Evolutionary conservation across 2,113 vertebrate genomes (phyloP).

Genomic region (Narcine bancroftii): DNA sequence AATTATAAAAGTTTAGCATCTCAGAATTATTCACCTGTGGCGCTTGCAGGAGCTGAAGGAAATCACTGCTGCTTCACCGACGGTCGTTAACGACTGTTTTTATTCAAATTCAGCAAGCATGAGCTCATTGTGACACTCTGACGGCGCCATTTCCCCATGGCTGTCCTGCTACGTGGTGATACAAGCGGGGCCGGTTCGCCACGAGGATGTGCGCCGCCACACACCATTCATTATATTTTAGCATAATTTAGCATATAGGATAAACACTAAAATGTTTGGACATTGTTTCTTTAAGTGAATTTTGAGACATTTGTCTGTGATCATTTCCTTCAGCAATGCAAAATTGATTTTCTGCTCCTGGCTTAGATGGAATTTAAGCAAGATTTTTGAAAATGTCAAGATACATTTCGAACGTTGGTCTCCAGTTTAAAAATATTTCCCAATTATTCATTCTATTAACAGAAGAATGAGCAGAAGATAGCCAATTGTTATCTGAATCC

Average conservation of each 20-base stretch:
- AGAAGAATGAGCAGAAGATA: not conserved
- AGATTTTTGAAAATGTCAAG: conserved; percentile 56
- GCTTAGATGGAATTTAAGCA: conserved; percentile 45
- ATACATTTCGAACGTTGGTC: conserved; percentile 50
- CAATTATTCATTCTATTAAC: conserved; percentile 37
- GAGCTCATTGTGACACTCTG: too few relatives aligned
- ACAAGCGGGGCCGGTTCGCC: too few relatives aligned
- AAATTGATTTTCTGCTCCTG: conserved; percentile 7
- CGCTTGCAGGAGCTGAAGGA: too few relatives aligned
- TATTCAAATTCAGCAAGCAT: too few relatives aligned
- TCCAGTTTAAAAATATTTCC: conserved; percentile 47
- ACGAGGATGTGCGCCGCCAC: too few relatives aligned
- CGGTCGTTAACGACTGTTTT: too few relatives aligned
- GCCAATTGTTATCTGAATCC: not conserved
- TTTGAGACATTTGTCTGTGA: conserved; percentile 38
- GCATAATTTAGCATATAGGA: not conserved
- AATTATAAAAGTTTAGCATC: not conserved
- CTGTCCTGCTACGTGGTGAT: too few relatives aligned
- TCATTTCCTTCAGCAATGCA: conserved; percentile 48
- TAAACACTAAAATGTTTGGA: not conserved
- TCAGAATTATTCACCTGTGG: not conserved
- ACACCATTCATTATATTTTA: not conserved
- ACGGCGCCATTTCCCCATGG: too few relatives aligned
- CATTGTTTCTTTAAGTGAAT: not conserved
- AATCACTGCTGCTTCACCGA: too few relatives aligned